phyloP scores from a whole-genome alignment of 2,113 vertebrate genomes.

The Henicopernis longicauda region DNA sequence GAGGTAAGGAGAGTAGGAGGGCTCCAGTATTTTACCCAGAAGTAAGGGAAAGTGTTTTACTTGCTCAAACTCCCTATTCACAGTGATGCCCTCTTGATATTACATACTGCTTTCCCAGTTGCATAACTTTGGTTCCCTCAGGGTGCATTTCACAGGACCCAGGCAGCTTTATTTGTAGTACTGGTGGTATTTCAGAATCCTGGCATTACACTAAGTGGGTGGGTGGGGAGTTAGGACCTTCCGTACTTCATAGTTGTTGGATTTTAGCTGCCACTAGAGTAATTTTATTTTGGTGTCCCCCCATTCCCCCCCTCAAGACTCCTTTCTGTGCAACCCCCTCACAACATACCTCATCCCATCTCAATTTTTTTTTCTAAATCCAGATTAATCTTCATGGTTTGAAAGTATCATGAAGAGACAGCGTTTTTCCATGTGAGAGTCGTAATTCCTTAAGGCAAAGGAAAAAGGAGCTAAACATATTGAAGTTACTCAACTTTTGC shows the following conservation, averaged over 20 bases:
- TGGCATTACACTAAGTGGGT: background rate
- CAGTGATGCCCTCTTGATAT: background rate
- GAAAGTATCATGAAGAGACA: background rate
- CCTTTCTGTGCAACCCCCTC: background rate
- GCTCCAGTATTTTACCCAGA: background rate
- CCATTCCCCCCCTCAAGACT: background rate
- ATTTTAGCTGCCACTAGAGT: background rate
- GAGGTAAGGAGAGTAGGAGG: background rate
- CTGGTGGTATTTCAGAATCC: background rate
- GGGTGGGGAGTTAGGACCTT: background rate
- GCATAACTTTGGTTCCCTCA: background rate
- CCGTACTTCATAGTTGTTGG: background rate
- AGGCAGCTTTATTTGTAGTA: background rate
- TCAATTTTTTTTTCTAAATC: background rate
- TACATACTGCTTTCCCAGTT: accelerated
- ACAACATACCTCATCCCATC: background rate
- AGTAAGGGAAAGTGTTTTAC: background rate
- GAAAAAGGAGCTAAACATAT: background rate
- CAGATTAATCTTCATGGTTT: background rate
- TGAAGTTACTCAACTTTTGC: background rate
- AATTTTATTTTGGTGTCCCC: background rate
- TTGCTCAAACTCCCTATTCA: background rate
- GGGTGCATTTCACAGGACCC: background rate
- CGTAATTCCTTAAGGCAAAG: background rate
- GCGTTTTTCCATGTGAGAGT: background rate